Evolutionary conservation across 2,888 invertebrate genomes (phyloP), one percentile per base, ranked within the genome.

Genomic region (Coleophora deauratella): DNA sequence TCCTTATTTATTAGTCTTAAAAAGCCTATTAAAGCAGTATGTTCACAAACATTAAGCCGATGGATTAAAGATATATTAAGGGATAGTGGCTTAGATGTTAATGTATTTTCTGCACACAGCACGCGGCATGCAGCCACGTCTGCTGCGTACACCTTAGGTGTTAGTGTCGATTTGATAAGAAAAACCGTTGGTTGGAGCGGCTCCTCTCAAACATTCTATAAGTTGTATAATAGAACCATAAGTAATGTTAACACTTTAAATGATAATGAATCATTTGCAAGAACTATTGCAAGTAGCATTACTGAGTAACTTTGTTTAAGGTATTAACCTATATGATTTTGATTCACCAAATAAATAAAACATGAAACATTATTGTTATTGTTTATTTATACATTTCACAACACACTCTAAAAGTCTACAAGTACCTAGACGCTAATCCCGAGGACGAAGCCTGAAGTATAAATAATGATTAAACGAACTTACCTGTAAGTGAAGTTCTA

Each of bases 121-220:
- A n/a, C 33, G n/a, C 8, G 33, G n/a, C 33, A 33, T n/a, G 33
- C 33, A 4, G 33, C 33, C 33, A 33, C 33, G 4, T 33, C 33
- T 4, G 9, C 9, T 11, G 33, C 33, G 33, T 11, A 33, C 33
- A 9, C 4, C 8, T 11, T 33, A 9, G 33, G 33, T n/a, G 33
- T 33, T n/a, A 33, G 33, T 11, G 9, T 43, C 9, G 40, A 43
- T 9, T 12, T 36, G 1, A 43, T 43, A 7, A 31, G 13, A 13
- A 31, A 9, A 10, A 40, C 37, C 1, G 44, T 38, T n/a, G 44
- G 44, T 4, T 44, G 44, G 43, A 35, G 38, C 27, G 33, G 33
- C 10, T 21, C 13, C n/a, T 41, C 44, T 10, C 33, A 28, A 28
- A 37, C 37, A 1, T 40, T 40, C 27, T 28, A 4, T 21, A 40